Evolutionary conservation across 2,797 vertebrate genomes (phyloP), one percentile per base, ranked within the genome.

Genomic region (Avahi laniger): DNA sequence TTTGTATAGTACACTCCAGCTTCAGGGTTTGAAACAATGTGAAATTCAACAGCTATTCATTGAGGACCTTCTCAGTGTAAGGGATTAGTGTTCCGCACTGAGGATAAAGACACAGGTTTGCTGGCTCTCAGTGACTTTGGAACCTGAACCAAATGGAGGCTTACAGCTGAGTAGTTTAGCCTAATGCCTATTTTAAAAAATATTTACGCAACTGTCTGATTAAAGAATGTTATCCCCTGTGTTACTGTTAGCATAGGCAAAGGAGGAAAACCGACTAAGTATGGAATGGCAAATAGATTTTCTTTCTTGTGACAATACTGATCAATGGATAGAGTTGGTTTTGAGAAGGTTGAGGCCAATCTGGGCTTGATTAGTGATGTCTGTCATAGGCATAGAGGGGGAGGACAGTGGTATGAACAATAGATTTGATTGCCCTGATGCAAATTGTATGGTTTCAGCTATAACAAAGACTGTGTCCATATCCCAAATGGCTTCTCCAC

Each of bases 281-380:
- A 57, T 48, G 72, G 50, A 84, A 46, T 82, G 43, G 1, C 70
- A 86, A 79, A 52, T 48, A 59, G n/a, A 79, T 69, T 96, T 94
- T 26, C 22, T 76, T 96, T 91, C 80, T 83, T 43, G 7, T 87
- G 75, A 46, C 17, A 38, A 24, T 83, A 72, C 26, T 65, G 35
- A 67, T 26, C 17, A 61, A 48, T 48, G 13, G 10, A 22, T 65
- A 57, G 35, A 52, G 4, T 89, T 59, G 46, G 20, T 54, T 89
- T 67, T 72, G 65, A 88, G 50, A 92, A 95, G 41, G 72, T n/a
- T 79, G 81, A 91, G 24, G 30, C 28, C 38, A 79, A 41, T 91
- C 73, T 95, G 69, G 35, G 41, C 61, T 97, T 96, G 75, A 94
- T 85, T 96, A 87, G 59, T 95, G 70, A 87, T 93, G 38, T 59